Conservation (phyloP, 2,113 vertebrate species). For the Periophthalmodon schlosseri region DNA sequence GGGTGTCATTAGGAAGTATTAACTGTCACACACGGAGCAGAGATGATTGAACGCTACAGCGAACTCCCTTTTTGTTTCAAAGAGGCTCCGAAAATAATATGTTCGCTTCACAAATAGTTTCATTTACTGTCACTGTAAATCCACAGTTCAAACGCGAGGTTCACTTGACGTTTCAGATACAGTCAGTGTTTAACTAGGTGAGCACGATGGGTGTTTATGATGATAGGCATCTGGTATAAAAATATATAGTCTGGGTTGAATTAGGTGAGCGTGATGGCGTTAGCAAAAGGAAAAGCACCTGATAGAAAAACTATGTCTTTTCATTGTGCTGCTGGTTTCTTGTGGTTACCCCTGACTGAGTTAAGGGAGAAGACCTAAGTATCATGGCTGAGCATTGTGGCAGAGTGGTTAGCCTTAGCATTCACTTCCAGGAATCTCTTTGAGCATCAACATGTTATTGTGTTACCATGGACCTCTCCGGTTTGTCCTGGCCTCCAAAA, state of each 20-base stretch:
- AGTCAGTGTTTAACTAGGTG: too few species aligned
- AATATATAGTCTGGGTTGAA: too few species aligned
- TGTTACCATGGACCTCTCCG: not conserved
- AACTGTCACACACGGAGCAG: constrained; percentile 1
- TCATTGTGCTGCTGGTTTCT: not conserved
- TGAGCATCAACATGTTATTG: too few species aligned
- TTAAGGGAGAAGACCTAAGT: too few species aligned
- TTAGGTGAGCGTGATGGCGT: too few species aligned
- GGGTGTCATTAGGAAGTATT: constrained; percentile 4
- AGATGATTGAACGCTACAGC: not conserved
- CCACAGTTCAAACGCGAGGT: not conserved
- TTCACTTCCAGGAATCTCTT: too few species aligned
- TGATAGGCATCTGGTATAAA: too few species aligned
- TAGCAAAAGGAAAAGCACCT: too few species aligned
- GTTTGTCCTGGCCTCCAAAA: not conserved
- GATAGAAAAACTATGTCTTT: not conserved
- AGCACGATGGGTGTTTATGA: too few species aligned
- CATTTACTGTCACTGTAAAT: not conserved
- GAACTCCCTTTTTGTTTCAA: not conserved
- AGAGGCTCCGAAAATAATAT: not conserved
- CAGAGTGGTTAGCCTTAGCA: too few species aligned
- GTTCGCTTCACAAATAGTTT: not conserved
- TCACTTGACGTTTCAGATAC: not conserved
- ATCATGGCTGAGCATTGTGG: too few species aligned
- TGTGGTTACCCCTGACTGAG: not conserved